A percentile compares a stretch with the other conserved stretches of the same genome.
These are phyloP conservation scores for Thaumetopoea pityocampa DNA, from an alignment of 1,140 invertebrate species.

Conservation along the genomic window DNA sequence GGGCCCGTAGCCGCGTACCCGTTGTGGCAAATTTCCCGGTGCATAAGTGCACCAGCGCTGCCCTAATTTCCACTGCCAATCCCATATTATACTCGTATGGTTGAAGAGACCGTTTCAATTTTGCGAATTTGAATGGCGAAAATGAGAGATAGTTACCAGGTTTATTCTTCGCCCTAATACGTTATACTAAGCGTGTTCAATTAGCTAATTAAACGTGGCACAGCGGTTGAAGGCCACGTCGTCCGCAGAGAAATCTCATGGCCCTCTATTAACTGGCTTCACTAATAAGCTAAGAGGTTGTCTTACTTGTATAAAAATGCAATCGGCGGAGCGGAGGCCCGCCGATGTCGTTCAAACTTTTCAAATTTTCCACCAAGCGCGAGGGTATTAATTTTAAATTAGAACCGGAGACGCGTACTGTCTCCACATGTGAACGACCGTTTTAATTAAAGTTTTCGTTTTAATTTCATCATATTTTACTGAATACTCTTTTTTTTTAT, in stretches of 20 bases:
- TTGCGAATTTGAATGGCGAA: constrained; percentile 49
- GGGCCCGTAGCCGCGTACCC: constrained; percentile 52
- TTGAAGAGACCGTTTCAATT: constrained; percentile 55
- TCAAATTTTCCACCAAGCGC: constrained; percentile 66
- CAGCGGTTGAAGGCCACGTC: constrained; percentile 41
- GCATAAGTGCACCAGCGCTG: constrained; percentile 62
- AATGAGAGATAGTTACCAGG: no score
- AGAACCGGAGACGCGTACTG: constrained; percentile 48
- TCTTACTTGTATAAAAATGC: constrained; percentile 68
- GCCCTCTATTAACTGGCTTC: constrained; percentile 60
- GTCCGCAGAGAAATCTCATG: constrained; percentile 49
- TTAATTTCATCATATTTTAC: constrained; percentile 14
- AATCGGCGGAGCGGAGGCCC: constrained; percentile 52
- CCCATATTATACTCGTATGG: constrained; percentile 56
- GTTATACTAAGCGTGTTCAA: constrained; percentile 50
- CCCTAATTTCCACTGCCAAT: constrained; percentile 54
- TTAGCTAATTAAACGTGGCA: constrained; percentile 64
- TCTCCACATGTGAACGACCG: constrained; percentile 48
- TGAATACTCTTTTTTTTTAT: no score
- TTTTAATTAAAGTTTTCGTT: constrained; percentile 48
- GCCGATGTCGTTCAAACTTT: constrained; percentile 65
- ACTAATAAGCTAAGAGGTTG: constrained; percentile 71
- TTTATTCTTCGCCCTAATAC: no score
- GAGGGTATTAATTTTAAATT: constrained; percentile 66
- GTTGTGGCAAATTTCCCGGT: constrained; percentile 64